Evolutionary conservation across 64 coral and sea anemone species (phyloP).

Genomic region (Actinia equina): DNA sequence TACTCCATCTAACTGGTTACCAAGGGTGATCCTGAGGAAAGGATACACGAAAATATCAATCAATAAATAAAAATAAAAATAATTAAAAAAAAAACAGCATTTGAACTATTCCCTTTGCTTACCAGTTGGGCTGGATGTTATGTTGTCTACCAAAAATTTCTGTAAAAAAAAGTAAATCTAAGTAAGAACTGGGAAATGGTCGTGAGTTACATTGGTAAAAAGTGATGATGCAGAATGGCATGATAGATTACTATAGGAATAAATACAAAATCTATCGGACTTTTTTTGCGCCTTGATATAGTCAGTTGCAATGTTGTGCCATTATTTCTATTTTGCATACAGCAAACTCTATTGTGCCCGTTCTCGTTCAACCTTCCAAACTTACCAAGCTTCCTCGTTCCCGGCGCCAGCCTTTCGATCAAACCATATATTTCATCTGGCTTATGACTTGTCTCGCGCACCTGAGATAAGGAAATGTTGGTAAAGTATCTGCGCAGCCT

Average conservation of each 20-base stretch:
- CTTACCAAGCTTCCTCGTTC: slow-evolving; percentile 76
- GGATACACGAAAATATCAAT: background rate
- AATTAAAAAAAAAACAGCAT: no score
- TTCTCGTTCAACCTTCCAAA: background rate
- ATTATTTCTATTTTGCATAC: no score
- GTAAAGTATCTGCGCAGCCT: no score
- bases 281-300: no score
- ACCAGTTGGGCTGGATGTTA: slow-evolving; percentile 98
- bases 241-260: background rate
- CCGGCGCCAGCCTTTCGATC: slow-evolving; percentile 86
- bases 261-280: no score
- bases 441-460: slow-evolving; percentile 95
- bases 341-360: background rate
- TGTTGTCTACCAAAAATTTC: slow-evolving; percentile 95
- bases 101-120: background rate
- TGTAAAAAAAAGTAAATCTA: slow-evolving; percentile 19
- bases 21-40: slow-evolving; percentile 76
- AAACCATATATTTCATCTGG: slow-evolving; percentile 99
- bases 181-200: background rate
- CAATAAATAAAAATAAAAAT: background rate
- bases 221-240: no score
- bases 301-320: no score
- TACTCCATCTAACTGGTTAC: slow-evolving; percentile 85
- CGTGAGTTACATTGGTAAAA: background rate
- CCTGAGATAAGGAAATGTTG: slow-evolving; percentile 23